Conservation (phyloP, 2,113 vertebrate genomes). For the Silurus glanis region DNA sequence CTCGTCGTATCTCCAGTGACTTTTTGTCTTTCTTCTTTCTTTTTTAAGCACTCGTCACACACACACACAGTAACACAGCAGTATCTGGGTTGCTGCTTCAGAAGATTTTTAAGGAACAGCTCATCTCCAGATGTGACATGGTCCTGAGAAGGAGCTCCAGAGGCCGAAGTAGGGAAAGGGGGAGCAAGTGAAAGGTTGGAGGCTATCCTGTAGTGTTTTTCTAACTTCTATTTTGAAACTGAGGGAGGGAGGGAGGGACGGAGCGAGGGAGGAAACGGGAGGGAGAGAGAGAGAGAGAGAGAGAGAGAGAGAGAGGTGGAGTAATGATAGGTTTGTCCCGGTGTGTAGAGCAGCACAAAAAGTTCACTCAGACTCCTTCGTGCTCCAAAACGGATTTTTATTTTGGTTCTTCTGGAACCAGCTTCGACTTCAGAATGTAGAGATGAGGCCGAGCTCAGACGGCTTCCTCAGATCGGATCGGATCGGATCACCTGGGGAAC, state of each 20-base stretch:
- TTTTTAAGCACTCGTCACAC: too few species aligned
- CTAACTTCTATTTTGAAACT: slow-evolving; percentile 47
- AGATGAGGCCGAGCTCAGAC: neutral
- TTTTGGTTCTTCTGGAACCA: neutral
- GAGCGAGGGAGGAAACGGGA: slow-evolving; percentile 15
- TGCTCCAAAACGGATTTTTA: slow-evolving; percentile 35
- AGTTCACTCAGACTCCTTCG: slow-evolving; percentile 45
- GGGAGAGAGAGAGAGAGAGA: neutral
- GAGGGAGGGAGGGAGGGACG: slow-evolving; percentile 34
- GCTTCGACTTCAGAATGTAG: slow-evolving; percentile 57
- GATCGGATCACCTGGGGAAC: neutral
- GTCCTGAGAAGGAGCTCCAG: neutral
- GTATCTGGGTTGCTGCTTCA: neutral
- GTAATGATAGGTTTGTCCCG: slow-evolving; percentile 44
- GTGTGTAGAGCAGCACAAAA: slow-evolving; percentile 42
- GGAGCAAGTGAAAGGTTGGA: neutral
- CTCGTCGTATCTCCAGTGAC: too few species aligned
- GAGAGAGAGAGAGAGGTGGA: slow-evolving; percentile 50
- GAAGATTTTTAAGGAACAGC: neutral
- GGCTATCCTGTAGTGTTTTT: slow-evolving; percentile 31
- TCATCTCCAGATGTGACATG: neutral
- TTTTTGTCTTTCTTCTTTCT: too few species aligned
- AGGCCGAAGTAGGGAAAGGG: neutral
- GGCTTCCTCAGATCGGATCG: neutral
- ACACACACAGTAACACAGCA: neutral